These are phyloP conservation scores for Acrocephalus scirpaceus DNA, from an alignment of 2,797 vertebrate species.

Conservation along the genomic window DNA sequence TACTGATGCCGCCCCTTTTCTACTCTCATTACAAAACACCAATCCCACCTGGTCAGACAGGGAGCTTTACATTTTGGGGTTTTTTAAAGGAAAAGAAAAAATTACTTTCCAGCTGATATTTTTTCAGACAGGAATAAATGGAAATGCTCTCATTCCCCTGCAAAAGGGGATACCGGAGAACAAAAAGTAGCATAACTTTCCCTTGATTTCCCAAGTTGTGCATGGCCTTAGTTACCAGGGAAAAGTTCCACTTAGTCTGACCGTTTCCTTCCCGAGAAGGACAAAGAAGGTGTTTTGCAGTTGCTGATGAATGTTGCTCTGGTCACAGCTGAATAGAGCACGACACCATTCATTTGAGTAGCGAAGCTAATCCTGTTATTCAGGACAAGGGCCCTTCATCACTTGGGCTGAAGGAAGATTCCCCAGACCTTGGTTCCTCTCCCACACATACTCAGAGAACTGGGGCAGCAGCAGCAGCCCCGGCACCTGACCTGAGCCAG, in stretches of 20 bases:
- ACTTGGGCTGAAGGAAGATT: neutral
- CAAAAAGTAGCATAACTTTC: neutral
- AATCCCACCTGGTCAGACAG: neutral
- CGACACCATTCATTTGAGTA: slow-evolving; percentile 19
- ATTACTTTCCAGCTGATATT: neutral
- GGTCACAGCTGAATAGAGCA: slow-evolving; percentile 33
- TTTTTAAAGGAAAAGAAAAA: neutral
- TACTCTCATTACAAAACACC: neutral
- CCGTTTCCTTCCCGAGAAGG: neutral
- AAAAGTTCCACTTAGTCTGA: neutral
- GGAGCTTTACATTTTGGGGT: neutral
- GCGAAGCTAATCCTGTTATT: slow-evolving; percentile 46
- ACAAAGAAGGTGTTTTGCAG: slow-evolving; percentile 54
- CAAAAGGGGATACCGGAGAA: neutral
- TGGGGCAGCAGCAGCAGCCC: neutral
- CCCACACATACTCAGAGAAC: neutral
- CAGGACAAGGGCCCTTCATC: slow-evolving; percentile 16
- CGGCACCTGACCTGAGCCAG: neutral
- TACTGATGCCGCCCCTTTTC: neutral
- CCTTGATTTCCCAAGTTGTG: neutral
- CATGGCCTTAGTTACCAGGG: neutral
- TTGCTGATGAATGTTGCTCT: slow-evolving; percentile 45
- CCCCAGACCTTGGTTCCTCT: slow-evolving; percentile 3
- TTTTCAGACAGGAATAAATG: neutral
- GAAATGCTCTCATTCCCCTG: neutral